phyloP scores from a whole-genome alignment of 2,113 vertebrate species.

The Aegotheles bennettii region DNA sequence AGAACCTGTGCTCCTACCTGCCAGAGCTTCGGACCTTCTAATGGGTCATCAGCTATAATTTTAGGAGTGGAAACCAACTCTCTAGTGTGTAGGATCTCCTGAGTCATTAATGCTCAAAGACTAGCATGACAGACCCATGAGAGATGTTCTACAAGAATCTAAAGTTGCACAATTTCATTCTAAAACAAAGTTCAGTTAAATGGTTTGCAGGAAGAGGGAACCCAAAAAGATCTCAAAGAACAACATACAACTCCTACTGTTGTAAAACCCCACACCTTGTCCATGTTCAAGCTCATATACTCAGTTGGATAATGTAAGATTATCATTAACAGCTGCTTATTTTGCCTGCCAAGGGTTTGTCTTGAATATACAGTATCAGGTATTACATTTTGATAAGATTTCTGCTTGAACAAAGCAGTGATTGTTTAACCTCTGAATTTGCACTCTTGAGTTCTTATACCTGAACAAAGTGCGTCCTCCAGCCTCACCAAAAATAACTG shows the following conservation, averaged over 20 bases:
- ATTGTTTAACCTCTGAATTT: not conserved
- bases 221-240: not conserved
- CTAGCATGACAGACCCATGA: not conserved
- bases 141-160: not conserved
- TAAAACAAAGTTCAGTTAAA: not conserved
- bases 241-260: not conserved
- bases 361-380: not conserved
- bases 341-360: not conserved
- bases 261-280: not conserved
- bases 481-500: conserved; percentile 97
- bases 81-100: not conserved
- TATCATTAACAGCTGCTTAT: not conserved
- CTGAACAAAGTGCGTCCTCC: conserved; percentile 96
- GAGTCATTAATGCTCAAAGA: not conserved
- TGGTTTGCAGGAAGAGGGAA: not conserved
- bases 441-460: conserved; percentile 54
- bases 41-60: not conserved
- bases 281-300: not conserved
- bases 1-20: not conserved
- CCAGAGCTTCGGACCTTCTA: not conserved
- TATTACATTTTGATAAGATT: not conserved
- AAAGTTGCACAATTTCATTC: not conserved
- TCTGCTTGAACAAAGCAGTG: not conserved
- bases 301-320: not conserved
- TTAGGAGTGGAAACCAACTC: not conserved